Base-by-base conservation (phyloP, 2,888 invertebrate genomes). In the Scaptomyza reducta region DNA sequence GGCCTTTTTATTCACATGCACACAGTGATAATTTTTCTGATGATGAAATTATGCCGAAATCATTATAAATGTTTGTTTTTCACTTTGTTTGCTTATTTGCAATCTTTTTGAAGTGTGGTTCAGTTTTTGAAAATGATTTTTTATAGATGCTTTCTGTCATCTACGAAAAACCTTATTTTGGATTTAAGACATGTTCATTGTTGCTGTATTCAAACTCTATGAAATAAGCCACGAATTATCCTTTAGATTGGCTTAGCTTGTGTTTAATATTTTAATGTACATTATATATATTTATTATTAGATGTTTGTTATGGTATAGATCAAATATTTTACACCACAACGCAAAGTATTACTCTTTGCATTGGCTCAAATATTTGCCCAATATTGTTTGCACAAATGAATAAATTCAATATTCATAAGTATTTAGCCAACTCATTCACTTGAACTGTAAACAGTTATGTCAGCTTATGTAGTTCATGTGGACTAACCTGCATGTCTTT, bases 1-100 rank as follows among this genome's bases (percentile, higher is more conserved):
- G 35, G 55, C 46, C 11, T 22, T 22, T 14, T 38, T 14, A n/a
- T 13, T 10, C 5, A 31, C 29, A 25, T 9, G 46, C 13, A 47
- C 22, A 49, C 16, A 9, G 35, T 16, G 55, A 58, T 53, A 54
- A 61, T 62, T 51, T 68, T 56, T 50, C 74, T 60, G 72, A 77
- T 44, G 63, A 70, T 57, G 56, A 63, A 76, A 78, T 77, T 59
- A 63, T 41, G 42, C 49, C 57, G 58, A 54, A 62, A 64, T 57
- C 56, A 47, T 18, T 22, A 13, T 14, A 16, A 31, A 27, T 27
- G 9, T 55, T 46, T 22, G 16, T 14, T 14, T 42, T 54, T 6
- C 35, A 44, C 46, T 29, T 35, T 22, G 35, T 35, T 27, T 46
- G 13, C 16, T 18, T 9, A 7, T 27, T 45, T 27, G 31, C 10